A percentile compares a stretch with the other conserved stretches of the same genome.
Conservation (phyloP, 2,113 vertebrate species). For the Microcebus griseorufus region DNA sequence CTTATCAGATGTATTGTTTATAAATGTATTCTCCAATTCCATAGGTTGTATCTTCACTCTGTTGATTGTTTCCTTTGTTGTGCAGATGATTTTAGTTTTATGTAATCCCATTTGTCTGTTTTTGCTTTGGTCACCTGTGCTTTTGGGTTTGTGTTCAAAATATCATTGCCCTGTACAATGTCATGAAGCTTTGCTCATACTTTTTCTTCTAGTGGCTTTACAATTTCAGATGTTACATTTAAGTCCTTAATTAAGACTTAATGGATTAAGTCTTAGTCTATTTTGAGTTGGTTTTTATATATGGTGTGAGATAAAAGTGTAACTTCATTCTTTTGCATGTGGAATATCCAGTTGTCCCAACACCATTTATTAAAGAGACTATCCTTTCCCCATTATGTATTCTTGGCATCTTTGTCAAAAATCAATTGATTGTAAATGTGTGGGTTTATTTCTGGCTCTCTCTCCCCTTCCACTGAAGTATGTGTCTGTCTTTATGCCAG, state of each 20-base stretch:
- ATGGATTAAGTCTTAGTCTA: background rate
- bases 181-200: background rate
- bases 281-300: background rate
- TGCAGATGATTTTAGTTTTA: background rate
- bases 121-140: background rate
- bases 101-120: background rate
- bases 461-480: background rate
- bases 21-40: background rate
- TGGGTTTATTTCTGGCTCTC: background rate
- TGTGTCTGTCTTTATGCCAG: background rate
- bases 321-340: background rate
- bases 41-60: background rate
- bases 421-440: background rate
- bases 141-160: background rate
- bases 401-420: background rate
- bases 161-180: background rate
- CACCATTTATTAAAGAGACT: background rate
- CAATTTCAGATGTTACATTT: background rate
- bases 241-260: background rate
- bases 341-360: background rate
- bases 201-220: background rate
- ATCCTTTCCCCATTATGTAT: background rate
- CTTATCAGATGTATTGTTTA: background rate
- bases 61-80: background rate
- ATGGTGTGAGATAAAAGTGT: background rate